These are phyloP conservation scores for Teleopsis dalmanni DNA, from an alignment of 1,140 invertebrate genomes.

Conservation along the genomic window DNA sequence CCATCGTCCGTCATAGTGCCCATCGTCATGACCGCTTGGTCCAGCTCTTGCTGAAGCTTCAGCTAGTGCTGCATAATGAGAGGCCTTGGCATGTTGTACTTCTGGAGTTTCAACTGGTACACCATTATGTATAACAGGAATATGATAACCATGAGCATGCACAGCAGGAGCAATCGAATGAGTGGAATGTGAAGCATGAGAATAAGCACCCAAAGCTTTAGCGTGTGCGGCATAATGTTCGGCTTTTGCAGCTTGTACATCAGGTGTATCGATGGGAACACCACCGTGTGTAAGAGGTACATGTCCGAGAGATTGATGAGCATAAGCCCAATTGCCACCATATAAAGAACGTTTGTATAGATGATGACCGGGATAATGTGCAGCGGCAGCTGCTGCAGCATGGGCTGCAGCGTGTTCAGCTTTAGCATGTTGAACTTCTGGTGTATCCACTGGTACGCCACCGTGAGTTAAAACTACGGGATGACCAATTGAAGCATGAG, in stretches of 20 bases:
- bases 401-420: constrained; percentile 51
- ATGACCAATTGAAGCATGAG: constrained; percentile 14
- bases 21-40: constrained; percentile 21
- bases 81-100: constrained; percentile 53
- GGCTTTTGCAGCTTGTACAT: constrained; percentile 56
- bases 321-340: constrained; percentile 30
- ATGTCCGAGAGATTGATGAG: constrained; percentile 22
- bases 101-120: constrained; percentile 53
- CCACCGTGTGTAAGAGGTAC: constrained; percentile 50
- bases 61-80: constrained; percentile 50
- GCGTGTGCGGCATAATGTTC: constrained; percentile 54
- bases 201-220: constrained; percentile 47
- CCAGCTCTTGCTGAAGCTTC: constrained; percentile 43
- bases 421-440: constrained; percentile 54
- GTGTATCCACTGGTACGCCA: constrained; percentile 47
- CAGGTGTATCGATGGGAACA: constrained; percentile 55
- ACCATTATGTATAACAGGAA: constrained; percentile 48
- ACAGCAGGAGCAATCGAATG: constrained; percentile 17
- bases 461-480: constrained; percentile 36
- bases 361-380: constrained; percentile 25
- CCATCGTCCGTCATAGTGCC: constrained; percentile 32
- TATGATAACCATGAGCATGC: constrained; percentile 34
- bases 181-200: constrained; percentile 29
- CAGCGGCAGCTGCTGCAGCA: constrained; percentile 43
- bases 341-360: constrained; percentile 42